phyloP scores from a whole-genome alignment of 2,797 vertebrate genomes.

The Tapirus indicus region DNA sequence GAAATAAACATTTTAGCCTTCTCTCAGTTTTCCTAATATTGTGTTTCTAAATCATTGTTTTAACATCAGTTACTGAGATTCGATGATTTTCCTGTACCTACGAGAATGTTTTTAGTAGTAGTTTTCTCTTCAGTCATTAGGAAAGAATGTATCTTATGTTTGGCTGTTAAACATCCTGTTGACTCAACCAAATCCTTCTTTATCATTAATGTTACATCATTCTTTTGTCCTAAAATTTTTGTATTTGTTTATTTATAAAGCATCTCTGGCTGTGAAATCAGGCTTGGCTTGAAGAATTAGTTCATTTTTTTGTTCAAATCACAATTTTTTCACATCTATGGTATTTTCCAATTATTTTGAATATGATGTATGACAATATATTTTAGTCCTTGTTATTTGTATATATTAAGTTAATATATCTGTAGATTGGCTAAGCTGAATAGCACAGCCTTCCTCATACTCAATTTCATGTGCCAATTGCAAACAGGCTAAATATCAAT shows the following conservation, averaged over 20 bases:
- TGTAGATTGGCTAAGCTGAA: not conserved
- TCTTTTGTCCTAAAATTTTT: constrained; percentile 24
- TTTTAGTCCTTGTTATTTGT: not conserved
- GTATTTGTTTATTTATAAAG: not conserved
- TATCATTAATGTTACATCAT: not conserved
- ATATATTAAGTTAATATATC: not conserved
- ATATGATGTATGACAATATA: not conserved
- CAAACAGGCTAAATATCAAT: not conserved
- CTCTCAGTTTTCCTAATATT: constrained; percentile 1
- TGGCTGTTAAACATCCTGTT: not conserved
- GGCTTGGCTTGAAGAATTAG: not conserved
- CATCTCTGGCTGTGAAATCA: not conserved
- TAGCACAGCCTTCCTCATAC: not conserved
- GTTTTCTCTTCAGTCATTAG: constrained; percentile 29
- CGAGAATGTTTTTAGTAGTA: not conserved
- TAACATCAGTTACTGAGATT: not conserved
- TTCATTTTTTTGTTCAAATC: not conserved
- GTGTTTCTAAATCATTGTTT: not conserved
- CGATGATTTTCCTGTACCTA: not conserved
- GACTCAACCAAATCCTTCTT: constrained; percentile 12
- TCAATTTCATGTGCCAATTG: not conserved
- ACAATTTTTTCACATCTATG: not conserved
- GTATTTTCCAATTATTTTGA: not conserved
- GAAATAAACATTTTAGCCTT: not conserved
- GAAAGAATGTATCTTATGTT: not conserved